Evolutionary conservation across 2,113 vertebrate species (phyloP), one percentile per base, ranked within the genome.

Genomic region (Cricetomys ansorgei): DNA sequence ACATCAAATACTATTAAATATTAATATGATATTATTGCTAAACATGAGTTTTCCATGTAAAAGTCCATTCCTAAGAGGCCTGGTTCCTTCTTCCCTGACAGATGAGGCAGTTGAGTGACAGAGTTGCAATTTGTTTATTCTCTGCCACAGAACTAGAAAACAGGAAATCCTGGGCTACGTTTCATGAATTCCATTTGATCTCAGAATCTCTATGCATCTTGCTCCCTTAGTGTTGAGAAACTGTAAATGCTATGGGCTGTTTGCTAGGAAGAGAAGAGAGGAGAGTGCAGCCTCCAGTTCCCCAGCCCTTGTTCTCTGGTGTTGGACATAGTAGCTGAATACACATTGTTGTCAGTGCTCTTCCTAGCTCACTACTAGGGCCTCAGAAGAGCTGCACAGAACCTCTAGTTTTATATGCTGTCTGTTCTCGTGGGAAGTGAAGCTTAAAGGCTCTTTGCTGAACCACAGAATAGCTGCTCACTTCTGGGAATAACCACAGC

Each of bases 401-500:
- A 21, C 5, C 50, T 84, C 75, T 7, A 2, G 23, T 70, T 69
- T 59, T 55, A 29, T 43, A 88, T 55, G 86, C 65, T 94, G 27
- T 94, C 72, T 93, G 50, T 96, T 70, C 92, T 93, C 29, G 57
- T 70, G 37, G 83, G 62, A 53, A 89, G 19, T 89, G 25, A 65
- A 45, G 29, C 69, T 76, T 19, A 94, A 91, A 48, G 53, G 65
- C 50, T 90, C 80, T 92, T 53, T 91, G 80, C 67, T 92, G 64
- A 87, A 83, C 73, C 73, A 96, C 43, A 59, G 27, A 88, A 62
- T 16, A 75, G 57, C 73, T 92, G 55, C 84, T 94, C 23, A 40
- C 85, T 97, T 96, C 93, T 89, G 97, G 59, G 96, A 96, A 95
- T 85, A 91, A 95, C 70, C 92, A 80, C 90, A 95, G 88, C 81